phyloP scores from a whole-genome alignment of 64 coral and sea anemone genomes.

The Stylophora pistillata region DNA sequence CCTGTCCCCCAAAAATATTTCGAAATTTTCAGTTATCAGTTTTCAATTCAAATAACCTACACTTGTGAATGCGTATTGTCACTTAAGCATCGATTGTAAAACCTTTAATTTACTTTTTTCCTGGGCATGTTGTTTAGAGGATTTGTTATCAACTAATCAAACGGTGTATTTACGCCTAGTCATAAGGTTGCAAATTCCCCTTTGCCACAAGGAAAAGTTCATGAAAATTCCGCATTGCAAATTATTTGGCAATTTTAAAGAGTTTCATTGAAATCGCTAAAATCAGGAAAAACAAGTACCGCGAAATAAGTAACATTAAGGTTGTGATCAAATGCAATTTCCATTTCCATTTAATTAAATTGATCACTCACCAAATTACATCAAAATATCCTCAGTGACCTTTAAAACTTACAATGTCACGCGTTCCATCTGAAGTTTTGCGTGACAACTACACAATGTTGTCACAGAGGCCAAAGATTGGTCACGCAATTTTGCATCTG shows the following conservation, averaged over 20 bases:
- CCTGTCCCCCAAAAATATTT: neutral
- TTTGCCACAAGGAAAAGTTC: too few species aligned
- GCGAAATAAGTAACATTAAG: too few species aligned
- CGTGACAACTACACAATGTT: neutral
- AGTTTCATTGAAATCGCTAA: too few species aligned
- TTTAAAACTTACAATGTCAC: neutral
- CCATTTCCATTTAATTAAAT: neutral
- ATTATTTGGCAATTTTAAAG: too few species aligned
- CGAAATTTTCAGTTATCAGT: neutral
- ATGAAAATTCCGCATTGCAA: too few species aligned
- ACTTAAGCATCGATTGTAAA: neutral
- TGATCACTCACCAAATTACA: neutral
- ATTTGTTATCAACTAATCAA: too few species aligned
- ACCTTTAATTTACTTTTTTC: neutral
- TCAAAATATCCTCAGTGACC: neutral
- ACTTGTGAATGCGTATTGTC: neutral
- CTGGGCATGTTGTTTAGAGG: too few species aligned
- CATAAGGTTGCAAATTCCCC: too few species aligned
- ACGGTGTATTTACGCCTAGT: too few species aligned
- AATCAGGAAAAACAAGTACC: too few species aligned
- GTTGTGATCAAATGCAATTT: neutral
- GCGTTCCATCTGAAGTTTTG: neutral
- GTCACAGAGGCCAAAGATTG: neutral
- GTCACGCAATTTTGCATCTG: neutral
- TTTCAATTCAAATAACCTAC: neutral